Percentiles rank a stretch among this genome's conserved stretches.
Evolutionary conservation across 92 coral and sea anemone species (phyloP).

Genomic region (Parazoanthus swiftii): DNA sequence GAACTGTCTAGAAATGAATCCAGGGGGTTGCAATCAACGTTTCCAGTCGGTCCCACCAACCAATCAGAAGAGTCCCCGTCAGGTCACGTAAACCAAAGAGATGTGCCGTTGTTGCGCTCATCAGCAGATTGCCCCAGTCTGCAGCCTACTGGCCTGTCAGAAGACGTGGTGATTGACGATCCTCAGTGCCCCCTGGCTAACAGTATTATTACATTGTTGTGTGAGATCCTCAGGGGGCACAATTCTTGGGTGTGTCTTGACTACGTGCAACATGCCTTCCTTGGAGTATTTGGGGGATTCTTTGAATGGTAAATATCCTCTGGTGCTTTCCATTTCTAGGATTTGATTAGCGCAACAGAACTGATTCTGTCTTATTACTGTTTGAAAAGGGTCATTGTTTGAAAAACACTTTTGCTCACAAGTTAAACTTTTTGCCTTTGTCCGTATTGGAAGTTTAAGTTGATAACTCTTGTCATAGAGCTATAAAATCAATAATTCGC

Average conservation of each 20-base stretch:
- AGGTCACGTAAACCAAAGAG: slow-evolving; percentile 7
- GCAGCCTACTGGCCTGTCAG: slow-evolving; percentile 18
- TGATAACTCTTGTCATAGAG: no score
- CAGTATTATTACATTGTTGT: slow-evolving; percentile 66
- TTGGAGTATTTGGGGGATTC: slow-evolving; percentile 77
- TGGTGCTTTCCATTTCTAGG: neutral
- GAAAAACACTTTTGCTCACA: no score
- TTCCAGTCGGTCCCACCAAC: neutral
- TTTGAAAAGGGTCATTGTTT: no score
- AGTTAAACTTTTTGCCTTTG: no score
- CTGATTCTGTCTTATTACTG: neutral
- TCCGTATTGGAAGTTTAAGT: no score
- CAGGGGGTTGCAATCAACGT: neutral
- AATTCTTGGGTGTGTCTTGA: slow-evolving; percentile 87
- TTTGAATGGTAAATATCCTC: slow-evolving; percentile 80
- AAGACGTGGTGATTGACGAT: slow-evolving; percentile 28
- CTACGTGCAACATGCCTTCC: slow-evolving; percentile 78
- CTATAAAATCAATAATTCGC: no score
- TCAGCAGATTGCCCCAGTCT: slow-evolving; percentile 17
- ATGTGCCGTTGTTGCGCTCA: slow-evolving; percentile 2
- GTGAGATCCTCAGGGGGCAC: slow-evolving; percentile 79
- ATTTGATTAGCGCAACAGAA: neutral
- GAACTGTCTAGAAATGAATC: neutral
- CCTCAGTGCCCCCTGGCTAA: slow-evolving; percentile 79
- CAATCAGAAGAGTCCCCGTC: neutral